A percentile compares a stretch with the other conserved stretches of the same genome.
phyloP scores from a whole-genome alignment of 2,888 invertebrate genomes.

The Tachina lurida region DNA sequence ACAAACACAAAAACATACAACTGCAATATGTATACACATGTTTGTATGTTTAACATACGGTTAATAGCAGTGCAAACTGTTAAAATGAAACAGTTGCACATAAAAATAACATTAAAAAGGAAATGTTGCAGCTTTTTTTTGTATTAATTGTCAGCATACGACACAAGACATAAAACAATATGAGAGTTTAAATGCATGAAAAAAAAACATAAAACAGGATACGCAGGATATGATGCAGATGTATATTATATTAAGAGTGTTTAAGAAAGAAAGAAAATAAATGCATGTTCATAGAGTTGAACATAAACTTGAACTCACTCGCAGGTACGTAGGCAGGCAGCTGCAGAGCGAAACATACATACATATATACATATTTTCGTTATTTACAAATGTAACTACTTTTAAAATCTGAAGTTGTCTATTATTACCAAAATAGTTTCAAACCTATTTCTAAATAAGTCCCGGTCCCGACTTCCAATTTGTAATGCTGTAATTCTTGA shows the following conservation, averaged over 20 bases:
- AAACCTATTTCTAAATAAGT: no score
- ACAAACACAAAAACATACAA: slow-evolving; percentile 3
- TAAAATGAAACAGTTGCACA: slow-evolving; percentile 34
- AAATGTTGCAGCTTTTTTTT: slow-evolving; percentile 55
- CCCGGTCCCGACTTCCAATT: no score
- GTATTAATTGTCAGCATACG: slow-evolving; percentile 59
- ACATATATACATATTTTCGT: no score
- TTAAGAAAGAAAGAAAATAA: slow-evolving; percentile 29
- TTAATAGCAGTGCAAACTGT: slow-evolving; percentile 21
- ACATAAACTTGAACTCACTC: not conserved
- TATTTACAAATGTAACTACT: no score
- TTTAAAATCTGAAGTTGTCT: no score
- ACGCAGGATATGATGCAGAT: slow-evolving; percentile 45
- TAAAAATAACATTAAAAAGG: slow-evolving; percentile 60
- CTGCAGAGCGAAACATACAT: not conserved
- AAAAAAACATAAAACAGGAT: slow-evolving; percentile 41
- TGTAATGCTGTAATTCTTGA: no score
- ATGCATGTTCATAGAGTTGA: not conserved
- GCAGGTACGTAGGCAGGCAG: not conserved
- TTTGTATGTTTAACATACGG: slow-evolving; percentile 12
- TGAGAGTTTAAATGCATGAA: slow-evolving; percentile 25
- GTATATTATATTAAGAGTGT: slow-evolving; percentile 49
- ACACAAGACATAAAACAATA: slow-evolving; percentile 46
- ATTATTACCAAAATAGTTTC: no score
- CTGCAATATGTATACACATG: not conserved